These are phyloP conservation scores for Polypterus senegalus DNA, from an alignment of 2,113 vertebrate species.

Conservation along the genomic window DNA sequence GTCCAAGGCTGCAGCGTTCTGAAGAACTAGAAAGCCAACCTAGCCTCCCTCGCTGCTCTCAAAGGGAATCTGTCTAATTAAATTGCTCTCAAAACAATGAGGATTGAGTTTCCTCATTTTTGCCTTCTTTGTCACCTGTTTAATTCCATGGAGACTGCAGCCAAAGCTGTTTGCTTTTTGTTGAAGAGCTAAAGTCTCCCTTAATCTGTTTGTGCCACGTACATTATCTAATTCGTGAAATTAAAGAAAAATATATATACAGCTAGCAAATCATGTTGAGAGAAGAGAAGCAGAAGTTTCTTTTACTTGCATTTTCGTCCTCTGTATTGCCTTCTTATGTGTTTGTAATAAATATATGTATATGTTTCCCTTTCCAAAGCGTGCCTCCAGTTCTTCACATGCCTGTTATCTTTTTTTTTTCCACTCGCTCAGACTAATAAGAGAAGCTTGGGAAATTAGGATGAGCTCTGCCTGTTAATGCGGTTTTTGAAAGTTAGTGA, in stretches of 20 bases:
- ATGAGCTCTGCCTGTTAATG: conserved; percentile 29
- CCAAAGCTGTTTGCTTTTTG: conserved; percentile 53
- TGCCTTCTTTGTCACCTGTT: conserved; percentile 61
- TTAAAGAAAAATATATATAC: conserved; percentile 28
- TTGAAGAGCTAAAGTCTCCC: conserved; percentile 40
- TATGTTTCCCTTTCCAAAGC: conserved; percentile 10
- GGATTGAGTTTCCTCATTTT: conserved; percentile 57
- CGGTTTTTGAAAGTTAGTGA: conserved; percentile 33
- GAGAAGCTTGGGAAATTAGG: conserved; percentile 37
- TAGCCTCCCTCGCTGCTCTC: conserved; percentile 38
- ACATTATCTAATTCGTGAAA: conserved; percentile 23
- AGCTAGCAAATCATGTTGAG: background rate
- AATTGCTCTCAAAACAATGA: conserved; percentile 80
- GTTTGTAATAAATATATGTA: conserved; percentile 20
- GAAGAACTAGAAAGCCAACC: conserved; percentile 42
- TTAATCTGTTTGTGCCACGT: conserved; percentile 34
- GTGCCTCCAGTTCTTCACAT: conserved; percentile 15
- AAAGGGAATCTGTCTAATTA: conserved; percentile 62
- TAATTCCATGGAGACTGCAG: conserved; percentile 52
- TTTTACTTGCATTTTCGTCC: background rate
- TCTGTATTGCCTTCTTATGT: conserved; percentile 31
- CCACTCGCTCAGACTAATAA: conserved; percentile 45
- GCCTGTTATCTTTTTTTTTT: conserved; percentile 22
- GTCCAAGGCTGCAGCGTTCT: conserved; percentile 58
- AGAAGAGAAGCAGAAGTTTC: conserved; percentile 14